Conservation (phyloP, 2,888 invertebrate species). For the Habroteleia sp. region DNA sequence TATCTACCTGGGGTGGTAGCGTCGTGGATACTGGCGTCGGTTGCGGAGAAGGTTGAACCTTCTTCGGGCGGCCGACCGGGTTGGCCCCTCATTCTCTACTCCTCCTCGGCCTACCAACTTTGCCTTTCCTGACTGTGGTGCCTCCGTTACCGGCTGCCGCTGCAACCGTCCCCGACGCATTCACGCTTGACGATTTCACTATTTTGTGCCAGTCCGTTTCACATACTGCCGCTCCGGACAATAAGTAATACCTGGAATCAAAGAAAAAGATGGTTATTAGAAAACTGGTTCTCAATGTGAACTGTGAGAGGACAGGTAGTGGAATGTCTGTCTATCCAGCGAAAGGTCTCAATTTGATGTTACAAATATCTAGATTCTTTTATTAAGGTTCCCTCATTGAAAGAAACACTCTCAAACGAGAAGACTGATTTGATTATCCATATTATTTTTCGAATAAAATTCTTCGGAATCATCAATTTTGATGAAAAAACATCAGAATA, state of each 20-base stretch:
- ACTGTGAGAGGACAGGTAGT: not conserved
- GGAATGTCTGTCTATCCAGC: not conserved
- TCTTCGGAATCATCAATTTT: not conserved
- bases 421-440: no score
- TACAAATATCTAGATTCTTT: not conserved
- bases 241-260: conserved; percentile 89
- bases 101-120: conserved; percentile 93
- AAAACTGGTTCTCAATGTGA: conserved; percentile 4
- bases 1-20: conserved; percentile 70
- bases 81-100: conserved; percentile 91
- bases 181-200: conserved; percentile 84
- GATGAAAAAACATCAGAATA: no score
- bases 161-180: conserved; percentile 85
- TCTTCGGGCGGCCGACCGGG: conserved; percentile 81
- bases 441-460: no score
- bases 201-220: conserved; percentile 98
- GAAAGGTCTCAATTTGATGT: conserved; percentile 4
- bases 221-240: conserved; percentile 94
- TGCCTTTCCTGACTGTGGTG: conserved; percentile 90
- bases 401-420: no score
- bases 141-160: conserved; percentile 85
- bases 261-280: conserved; percentile 12
- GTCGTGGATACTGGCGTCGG: conserved; percentile 71
- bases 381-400: not conserved
- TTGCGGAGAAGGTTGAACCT: conserved; percentile 77